These are phyloP conservation scores for Varecia variegata DNA, from an alignment of 2,797 vertebrate species.

Conservation along the genomic window DNA sequence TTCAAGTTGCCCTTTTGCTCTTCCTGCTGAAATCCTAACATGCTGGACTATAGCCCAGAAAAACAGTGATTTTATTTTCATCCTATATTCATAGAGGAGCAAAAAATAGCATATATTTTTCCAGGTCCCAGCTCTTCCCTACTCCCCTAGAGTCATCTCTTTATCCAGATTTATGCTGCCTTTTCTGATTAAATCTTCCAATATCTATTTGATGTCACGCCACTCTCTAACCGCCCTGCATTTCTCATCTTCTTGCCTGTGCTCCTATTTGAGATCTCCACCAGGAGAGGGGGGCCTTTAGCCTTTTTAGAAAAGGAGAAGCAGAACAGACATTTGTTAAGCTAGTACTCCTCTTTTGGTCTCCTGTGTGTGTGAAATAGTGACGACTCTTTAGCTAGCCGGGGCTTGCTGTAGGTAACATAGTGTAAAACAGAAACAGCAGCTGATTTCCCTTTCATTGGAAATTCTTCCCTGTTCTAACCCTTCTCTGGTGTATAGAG, in stretches of 20 bases:
- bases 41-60: neutral
- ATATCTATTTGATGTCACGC: neutral
- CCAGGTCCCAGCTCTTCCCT: neutral
- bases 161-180: neutral
- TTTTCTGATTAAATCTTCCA: conserved; percentile 38
- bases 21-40: conserved; percentile 41
- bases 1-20: neutral
- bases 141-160: neutral
- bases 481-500: neutral
- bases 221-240: neutral
- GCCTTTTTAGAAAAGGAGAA: conserved; percentile 73
- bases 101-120: conserved; percentile 11
- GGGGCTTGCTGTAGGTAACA: neutral
- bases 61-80: conserved; percentile 39
- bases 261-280: conserved; percentile 78
- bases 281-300: conserved; percentile 86
- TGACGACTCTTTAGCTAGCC: neutral
- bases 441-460: neutral
- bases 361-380: neutral
- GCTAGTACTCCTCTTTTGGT: conserved; percentile 28
- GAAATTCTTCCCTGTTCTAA: neutral
- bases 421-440: conserved; percentile 59
- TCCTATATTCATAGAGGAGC: conserved; percentile 27
- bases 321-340: conserved; percentile 13
- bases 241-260: conserved; percentile 8